These are phyloP conservation scores for Chaunax sp. DNA, from an alignment of 2,797 vertebrate species.

Conservation along the genomic window DNA sequence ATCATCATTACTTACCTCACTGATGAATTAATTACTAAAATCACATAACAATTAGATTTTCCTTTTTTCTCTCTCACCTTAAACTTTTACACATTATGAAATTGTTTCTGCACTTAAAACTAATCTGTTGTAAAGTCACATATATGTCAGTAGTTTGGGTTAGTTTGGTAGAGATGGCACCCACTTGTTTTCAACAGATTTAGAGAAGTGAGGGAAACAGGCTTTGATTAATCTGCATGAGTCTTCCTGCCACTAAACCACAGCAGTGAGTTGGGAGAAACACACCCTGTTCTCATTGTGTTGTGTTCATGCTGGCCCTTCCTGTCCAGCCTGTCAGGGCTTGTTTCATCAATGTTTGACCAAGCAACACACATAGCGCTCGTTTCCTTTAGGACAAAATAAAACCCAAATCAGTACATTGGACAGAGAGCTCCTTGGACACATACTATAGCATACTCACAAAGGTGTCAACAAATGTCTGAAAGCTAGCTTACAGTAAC, in stretches of 20 bases:
- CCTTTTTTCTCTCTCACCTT: not conserved
- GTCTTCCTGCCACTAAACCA: constrained; percentile 1
- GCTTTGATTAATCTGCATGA: not conserved
- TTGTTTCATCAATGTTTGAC: constrained; percentile 12
- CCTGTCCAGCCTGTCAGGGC: constrained; percentile 34
- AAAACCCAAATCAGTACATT: not conserved
- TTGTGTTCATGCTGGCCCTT: constrained; percentile 23
- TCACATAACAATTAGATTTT: not conserved
- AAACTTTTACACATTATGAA: no score
- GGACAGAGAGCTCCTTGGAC: not conserved
- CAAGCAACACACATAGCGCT: constrained; percentile 1
- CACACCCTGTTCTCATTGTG: constrained; percentile 36
- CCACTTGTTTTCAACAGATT: constrained; percentile 5
- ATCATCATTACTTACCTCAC: not conserved
- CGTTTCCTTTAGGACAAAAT: not conserved
- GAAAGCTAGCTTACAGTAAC: not conserved
- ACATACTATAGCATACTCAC: no score
- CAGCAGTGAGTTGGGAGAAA: constrained; percentile 16
- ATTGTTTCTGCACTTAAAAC: not conserved
- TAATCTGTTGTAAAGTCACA: not conserved
- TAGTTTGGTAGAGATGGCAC: not conserved
- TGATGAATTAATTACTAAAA: not conserved
- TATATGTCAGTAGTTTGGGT: not conserved
- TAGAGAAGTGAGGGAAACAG: not conserved
- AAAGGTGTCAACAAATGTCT: not conserved